A percentile compares a stretch with the other conserved stretches of the same genome.
Evolutionary conservation across 2,888 invertebrate species (phyloP).

Genomic region (Neocrepidodera transversa): DNA sequence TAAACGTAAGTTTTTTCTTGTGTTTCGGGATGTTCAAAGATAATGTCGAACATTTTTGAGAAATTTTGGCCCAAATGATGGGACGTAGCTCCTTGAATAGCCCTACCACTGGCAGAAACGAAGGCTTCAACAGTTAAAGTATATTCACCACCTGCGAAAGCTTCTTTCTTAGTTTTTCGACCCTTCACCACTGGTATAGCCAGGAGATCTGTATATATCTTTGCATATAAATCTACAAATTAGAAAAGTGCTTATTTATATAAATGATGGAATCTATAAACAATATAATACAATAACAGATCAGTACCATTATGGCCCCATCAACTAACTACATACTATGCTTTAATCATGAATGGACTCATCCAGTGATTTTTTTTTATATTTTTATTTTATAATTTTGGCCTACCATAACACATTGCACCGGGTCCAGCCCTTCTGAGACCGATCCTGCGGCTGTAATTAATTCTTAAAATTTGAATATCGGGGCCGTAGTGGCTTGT

Average conservation of each 20-base stretch:
- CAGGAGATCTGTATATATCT: constrained; percentile 87
- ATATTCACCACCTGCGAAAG: constrained; percentile 97
- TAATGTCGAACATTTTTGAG: constrained; percentile 98
- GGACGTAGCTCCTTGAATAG: constrained; percentile 96
- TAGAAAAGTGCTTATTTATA: background rate
- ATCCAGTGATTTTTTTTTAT: too few relatives aligned
- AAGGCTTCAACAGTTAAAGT: constrained; percentile 98
- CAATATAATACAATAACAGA: too few relatives aligned
- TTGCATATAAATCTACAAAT: constrained; percentile 80
- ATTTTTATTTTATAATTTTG: too few relatives aligned
- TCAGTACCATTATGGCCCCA: too few relatives aligned
- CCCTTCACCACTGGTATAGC: constrained; percentile 97
- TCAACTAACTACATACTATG: too few relatives aligned
- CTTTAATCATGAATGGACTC: too few relatives aligned
- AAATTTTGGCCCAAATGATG: constrained; percentile 99
- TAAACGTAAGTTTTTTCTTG: constrained; percentile 87
- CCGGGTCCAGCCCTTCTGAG: too few relatives aligned
- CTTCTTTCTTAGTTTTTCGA: constrained; percentile 97
- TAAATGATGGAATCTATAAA: too few relatives aligned
- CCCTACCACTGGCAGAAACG: constrained; percentile 91
- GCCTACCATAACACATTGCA: too few relatives aligned
- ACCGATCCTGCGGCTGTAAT: too few relatives aligned
- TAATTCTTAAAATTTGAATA: too few relatives aligned
- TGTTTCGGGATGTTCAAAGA: constrained; percentile 91
- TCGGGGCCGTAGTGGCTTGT: too few relatives aligned